phyloP scores from a whole-genome alignment of 2,797 vertebrate genomes.

The Ptychadena robeensis region DNA sequence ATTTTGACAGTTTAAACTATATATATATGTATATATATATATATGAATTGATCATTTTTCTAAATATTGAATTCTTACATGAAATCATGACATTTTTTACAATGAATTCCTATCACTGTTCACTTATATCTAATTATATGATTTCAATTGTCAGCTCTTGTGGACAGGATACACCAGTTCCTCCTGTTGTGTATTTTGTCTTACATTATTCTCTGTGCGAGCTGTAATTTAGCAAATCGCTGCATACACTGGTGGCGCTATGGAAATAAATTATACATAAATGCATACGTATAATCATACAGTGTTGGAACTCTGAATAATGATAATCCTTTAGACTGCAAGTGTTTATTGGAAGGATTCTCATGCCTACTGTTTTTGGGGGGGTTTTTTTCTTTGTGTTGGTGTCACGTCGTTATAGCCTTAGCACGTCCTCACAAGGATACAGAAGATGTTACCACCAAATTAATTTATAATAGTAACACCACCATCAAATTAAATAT shows the following conservation, averaged over 20 bases:
- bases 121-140: too few relatives aligned
- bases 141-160: background rate
- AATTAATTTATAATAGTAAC: background rate
- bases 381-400: background rate
- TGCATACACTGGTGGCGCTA: background rate
- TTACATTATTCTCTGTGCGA: background rate
- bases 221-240: background rate
- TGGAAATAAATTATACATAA: background rate
- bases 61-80: too few relatives aligned
- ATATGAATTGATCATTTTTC: too few relatives aligned
- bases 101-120: too few relatives aligned
- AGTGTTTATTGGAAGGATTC: background rate
- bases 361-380: background rate
- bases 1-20: too few relatives aligned
- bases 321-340: background rate
- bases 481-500: background rate
- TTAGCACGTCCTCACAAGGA: background rate
- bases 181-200: background rate
- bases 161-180: background rate
- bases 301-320: background rate
- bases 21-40: too few relatives aligned
- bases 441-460: background rate
- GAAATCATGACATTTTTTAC: too few relatives aligned
- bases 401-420: background rate
- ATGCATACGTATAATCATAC: slow-evolving; percentile 4